Percentiles rank a stretch among this genome's conserved stretches.
These are phyloP conservation scores for Narcine bancroftii DNA, from an alignment of 2,113 vertebrate species.

Conservation along the genomic window DNA sequence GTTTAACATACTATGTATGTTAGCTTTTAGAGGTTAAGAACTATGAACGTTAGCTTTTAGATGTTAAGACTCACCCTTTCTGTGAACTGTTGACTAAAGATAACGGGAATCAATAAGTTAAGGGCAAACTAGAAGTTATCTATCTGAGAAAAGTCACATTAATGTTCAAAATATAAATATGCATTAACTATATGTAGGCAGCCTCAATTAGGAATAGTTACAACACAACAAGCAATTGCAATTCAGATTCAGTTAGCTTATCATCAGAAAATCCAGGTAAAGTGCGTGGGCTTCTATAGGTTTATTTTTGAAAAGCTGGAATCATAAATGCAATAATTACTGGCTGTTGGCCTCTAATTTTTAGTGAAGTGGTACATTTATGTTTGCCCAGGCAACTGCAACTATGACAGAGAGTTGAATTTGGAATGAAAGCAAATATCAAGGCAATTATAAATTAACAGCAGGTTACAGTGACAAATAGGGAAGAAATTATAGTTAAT, in stretches of 20 bases:
- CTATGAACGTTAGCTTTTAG: background rate
- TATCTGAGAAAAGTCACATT: background rate
- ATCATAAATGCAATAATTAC: constrained; percentile 67
- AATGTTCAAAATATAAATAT: background rate
- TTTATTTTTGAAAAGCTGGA: constrained; percentile 63
- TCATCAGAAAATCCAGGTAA: constrained; percentile 59
- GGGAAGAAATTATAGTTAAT: constrained; percentile 54
- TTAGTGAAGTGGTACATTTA: constrained; percentile 57
- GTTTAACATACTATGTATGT: background rate
- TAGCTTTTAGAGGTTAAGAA: background rate
- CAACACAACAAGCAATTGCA: constrained; percentile 50
- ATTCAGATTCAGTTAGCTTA: constrained; percentile 59
- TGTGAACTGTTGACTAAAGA: background rate
- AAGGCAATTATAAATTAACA: constrained; percentile 52
- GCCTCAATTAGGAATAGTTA: constrained; percentile 60
- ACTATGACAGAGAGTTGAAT: constrained; percentile 50
- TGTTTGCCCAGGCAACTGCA: constrained; percentile 50
- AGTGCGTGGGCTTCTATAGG: constrained; percentile 47
- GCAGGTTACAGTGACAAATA: constrained; percentile 60
- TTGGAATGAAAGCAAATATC: constrained; percentile 44
- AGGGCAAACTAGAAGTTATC: background rate
- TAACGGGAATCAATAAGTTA: background rate
- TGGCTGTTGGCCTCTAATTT: constrained; percentile 57
- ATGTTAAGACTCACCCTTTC: background rate
- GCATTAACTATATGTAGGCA: constrained; percentile 47